Percentiles rank a stretch among this genome's conserved stretches.
These are phyloP conservation scores for Leptobrachium leishanense DNA, from an alignment of 2,113 vertebrate species.

Conservation along the genomic window DNA sequence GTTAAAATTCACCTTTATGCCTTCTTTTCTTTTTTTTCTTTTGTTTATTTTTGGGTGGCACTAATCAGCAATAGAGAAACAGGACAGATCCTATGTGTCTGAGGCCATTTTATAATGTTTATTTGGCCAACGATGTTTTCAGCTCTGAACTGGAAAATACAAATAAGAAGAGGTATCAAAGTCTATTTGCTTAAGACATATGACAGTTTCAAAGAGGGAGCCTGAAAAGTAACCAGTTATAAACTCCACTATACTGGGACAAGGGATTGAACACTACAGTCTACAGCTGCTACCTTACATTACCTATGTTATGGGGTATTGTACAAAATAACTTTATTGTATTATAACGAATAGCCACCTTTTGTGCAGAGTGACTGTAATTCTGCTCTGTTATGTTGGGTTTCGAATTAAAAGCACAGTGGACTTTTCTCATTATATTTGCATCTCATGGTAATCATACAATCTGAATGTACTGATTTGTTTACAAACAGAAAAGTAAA, in stretches of 20 bases:
- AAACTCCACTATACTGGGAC: neutral
- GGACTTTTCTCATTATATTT: conserved; percentile 57
- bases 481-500: conserved; percentile 4
- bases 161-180: conserved; percentile 6
- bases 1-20: conserved; percentile 83
- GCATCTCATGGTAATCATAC: conserved; percentile 11
- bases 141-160: conserved; percentile 3
- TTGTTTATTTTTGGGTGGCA: conserved; percentile 58
- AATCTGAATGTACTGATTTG: conserved; percentile 31
- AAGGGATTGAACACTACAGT: conserved; percentile 1
- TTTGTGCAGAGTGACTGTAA: neutral
- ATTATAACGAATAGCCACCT: conserved; percentile 4
- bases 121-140: conserved; percentile 19
- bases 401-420: conserved; percentile 71
- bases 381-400: conserved; percentile 9
- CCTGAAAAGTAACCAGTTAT: neutral
- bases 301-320: neutral
- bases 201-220: neutral
- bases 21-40: conserved; percentile 64
- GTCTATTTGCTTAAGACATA: neutral
- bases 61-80: conserved; percentile 68
- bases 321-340: neutral
- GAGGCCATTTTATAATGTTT: conserved; percentile 39
- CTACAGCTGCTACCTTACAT: neutral
- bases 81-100: conserved; percentile 50